A percentile compares a stretch with the other conserved stretches of the same genome.
Evolutionary conservation across 2,888 invertebrate species (phyloP).

Genomic region (Drosophila falleni): DNA sequence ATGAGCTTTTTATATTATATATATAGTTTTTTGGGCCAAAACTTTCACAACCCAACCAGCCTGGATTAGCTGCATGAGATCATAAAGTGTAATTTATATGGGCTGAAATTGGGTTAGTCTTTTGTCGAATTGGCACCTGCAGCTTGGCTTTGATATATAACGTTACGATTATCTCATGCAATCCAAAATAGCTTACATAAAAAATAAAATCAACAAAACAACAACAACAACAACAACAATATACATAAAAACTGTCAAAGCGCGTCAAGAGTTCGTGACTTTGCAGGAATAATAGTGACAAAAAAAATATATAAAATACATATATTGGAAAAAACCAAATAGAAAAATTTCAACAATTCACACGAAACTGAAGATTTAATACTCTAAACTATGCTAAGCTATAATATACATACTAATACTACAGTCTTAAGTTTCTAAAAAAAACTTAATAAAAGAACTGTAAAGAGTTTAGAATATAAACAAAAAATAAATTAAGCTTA

Average conservation of each 20-base stretch:
- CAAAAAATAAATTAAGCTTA: neutral
- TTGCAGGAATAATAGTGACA: conserved; percentile 65
- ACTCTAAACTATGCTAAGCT: conserved; percentile 18
- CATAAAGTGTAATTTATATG: conserved; percentile 38
- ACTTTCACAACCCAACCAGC: conserved; percentile 53
- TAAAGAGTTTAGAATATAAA: neutral
- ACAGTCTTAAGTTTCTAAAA: neutral
- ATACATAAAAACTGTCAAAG: conserved; percentile 55
- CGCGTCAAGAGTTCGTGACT: conserved; percentile 66
- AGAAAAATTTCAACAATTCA: neutral
- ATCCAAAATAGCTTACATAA: conserved; percentile 37
- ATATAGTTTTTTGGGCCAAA: conserved; percentile 38
- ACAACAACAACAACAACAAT: conserved; percentile 7
- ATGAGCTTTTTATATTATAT: conserved; percentile 1
- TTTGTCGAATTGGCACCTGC: conserved; percentile 36
- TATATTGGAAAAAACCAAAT: conserved; percentile 31
- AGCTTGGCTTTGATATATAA: conserved; percentile 42
- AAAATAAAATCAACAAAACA: neutral
- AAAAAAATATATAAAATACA: conserved; percentile 21
- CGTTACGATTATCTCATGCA: conserved; percentile 65
- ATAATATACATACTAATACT: neutral
- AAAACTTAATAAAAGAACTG: neutral
- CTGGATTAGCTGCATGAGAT: conserved; percentile 57
- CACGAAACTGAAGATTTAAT: conserved; percentile 7
- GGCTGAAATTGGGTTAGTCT: conserved; percentile 37